Evolutionary conservation across 1,140 invertebrate species (phyloP), one percentile per base, ranked within the genome.

Genomic region (Papilio helenus): DNA sequence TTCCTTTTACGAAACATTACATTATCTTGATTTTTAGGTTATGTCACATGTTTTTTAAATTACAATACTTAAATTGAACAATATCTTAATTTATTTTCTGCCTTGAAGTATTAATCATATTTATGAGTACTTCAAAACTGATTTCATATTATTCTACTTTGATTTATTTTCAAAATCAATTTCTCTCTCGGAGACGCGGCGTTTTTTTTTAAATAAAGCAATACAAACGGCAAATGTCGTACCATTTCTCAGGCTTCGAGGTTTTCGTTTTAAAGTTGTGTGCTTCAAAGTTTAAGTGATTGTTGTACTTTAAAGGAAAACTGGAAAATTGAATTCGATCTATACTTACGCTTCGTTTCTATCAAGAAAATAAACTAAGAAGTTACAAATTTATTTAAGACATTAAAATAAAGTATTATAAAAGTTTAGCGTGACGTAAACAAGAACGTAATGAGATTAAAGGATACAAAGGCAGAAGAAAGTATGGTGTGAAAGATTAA

Each of bases 211-310:
- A 68, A 34, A 68, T 68, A 68, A 68, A 68, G 23, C 61, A 16
- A 18, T 29, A 68, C 26, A 65, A 12, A 68, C 61, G 14, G 61
- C 26, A 61, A 68, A 29, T 16, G 61, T 14, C 61, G 26, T 16
- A 68, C 14, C 61, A 68, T 68, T 68, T 68, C 26, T 68, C 26
- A 68, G 26, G 20, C 23, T 23, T 12, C 23, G 61, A 61, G 16
- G 1, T 68, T 68, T 29, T 29, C 26, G 61, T 29, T 29, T 34
- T 68, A 68, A 68, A 68, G 26, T 68, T 68, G 5, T 16, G 61
- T 18, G 23, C 61, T 68, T 29, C 61, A 34, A 68, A 68, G 61
- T 68, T 68, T 68, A 68, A 68, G 61, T 68, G 61, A 68, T 68
- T 68, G 61, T 68, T 68, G 61, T 34, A 68, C 61, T 68, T 68